A percentile compares a stretch with the other conserved stretches of the same genome.
These are phyloP conservation scores for Cephus nigrinus DNA, from an alignment of 2,888 invertebrate species.

Conservation along the genomic window DNA sequence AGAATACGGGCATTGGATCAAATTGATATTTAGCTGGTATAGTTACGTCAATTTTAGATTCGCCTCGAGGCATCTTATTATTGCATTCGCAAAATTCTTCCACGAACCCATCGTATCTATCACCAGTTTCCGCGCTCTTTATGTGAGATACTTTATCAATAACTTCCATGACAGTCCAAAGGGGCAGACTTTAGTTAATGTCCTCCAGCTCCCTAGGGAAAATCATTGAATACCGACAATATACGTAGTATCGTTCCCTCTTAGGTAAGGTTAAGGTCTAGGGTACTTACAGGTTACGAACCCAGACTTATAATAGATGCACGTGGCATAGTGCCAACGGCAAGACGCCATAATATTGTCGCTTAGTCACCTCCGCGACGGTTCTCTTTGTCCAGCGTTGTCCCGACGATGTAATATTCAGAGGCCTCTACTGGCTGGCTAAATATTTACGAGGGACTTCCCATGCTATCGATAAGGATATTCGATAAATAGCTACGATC, in stretches of 20 bases:
- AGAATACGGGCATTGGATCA: background rate
- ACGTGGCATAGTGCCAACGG: conserved; percentile 39
- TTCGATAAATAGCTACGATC: background rate
- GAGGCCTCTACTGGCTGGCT: conserved; percentile 24
- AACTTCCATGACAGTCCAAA: background rate
- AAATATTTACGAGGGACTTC: conserved; percentile 34
- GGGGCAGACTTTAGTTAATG: background rate
- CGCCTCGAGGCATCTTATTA: background rate
- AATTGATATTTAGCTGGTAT: background rate
- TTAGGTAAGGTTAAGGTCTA: conserved; percentile 42
- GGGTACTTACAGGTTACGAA: conserved; percentile 29
- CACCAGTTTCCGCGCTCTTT: background rate
- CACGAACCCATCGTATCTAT: background rate
- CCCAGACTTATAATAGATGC: conserved; percentile 44
- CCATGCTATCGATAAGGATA: background rate
- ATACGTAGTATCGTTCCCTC: background rate
- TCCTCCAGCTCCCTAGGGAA: background rate
- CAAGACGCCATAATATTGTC: conserved; percentile 44
- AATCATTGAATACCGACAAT: background rate
- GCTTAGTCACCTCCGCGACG: conserved; percentile 39
- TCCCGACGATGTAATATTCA: conserved; percentile 32
- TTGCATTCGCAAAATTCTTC: background rate
- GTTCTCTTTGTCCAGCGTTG: conserved; percentile 33
- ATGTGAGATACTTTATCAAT: background rate
- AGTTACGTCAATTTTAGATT: background rate